Base-by-base conservation (phyloP, 1,140 invertebrate species). In the Bombus affinis region DNA sequence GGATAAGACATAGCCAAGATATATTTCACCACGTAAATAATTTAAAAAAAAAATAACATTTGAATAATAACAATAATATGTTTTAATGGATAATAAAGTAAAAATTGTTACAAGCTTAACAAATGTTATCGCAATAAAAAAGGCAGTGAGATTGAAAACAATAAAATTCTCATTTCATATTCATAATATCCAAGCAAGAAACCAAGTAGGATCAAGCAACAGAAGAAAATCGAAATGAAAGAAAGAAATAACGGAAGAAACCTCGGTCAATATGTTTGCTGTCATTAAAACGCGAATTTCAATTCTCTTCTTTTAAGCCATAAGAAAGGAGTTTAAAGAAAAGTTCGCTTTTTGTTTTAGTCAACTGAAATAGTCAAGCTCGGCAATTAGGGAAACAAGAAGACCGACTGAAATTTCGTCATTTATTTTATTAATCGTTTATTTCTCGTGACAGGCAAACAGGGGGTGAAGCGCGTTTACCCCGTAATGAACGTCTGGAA, bases 351-450 rank as follows among this genome's bases (percentile, higher is more conserved):
- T 75, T 74, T 35, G 9, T 47, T 74, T 39, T 2, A 13, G 9
- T 18, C n/a, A 4, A 1, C 22, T 8, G 44, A 35, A 75, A 35
- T 44, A 59, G 42, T 59, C 28, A 77, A 71, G 47, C 22, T 44
- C 32, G 47, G 22, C 22, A 80, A 80, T 70, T 80, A 59, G 39
- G 37, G 53, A 35, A 72, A 15, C 1, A 42, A 62, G 22, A 18
- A 39, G n/a, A 3, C 32, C 44, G 4, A 15, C 1, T 8, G 68
- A 32, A 59, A 53, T 82, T 74, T 65, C 57, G 59, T 74, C 53
- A 66, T 85, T 81, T 74, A 80, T 81, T 85, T 81, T 53, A 62
- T 66, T 85, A 73, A 73, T 75, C 71, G 35, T 86, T 81, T 73
- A 81, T 73, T 66, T 68, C 35, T 22, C 22, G 44, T 75, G 79